These are phyloP conservation scores for Calyptomena viridis DNA, from an alignment of 2,113 vertebrate species.

Conservation along the genomic window DNA sequence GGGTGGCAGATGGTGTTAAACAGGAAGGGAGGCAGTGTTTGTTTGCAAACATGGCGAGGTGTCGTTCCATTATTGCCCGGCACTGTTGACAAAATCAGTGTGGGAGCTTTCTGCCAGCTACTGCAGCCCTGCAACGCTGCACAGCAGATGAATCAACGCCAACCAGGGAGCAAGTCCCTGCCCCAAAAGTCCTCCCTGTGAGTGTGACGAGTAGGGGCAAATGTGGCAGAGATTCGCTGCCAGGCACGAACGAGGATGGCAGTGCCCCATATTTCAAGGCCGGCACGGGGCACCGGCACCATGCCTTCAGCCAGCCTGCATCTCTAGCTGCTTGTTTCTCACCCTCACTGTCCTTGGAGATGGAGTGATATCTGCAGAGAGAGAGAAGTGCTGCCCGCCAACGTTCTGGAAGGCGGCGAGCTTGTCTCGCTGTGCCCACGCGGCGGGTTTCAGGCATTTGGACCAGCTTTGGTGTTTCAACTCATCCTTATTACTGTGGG, in stretches of 20 bases:
- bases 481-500: fast-evolving
- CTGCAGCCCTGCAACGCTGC: not conserved
- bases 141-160: constrained; percentile 34
- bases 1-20: constrained; percentile 64
- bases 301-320: not conserved
- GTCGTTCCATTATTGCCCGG: constrained; percentile 63
- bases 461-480: fast-evolving
- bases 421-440: not conserved
- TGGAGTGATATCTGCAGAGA: not conserved
- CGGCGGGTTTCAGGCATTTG: fast-evolving
- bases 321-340: not conserved
- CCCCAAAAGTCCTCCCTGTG: not conserved
- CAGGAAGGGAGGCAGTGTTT: constrained; percentile 65
- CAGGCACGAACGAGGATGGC: not conserved
- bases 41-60: constrained; percentile 63
- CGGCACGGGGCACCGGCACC: not conserved
- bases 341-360: not conserved
- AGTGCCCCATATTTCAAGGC: not conserved
- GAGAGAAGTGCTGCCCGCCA: not conserved
- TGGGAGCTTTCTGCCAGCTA: constrained; percentile 37
- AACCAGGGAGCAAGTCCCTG: constrained; percentile 2
- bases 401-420: not conserved
- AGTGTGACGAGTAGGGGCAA: not conserved
- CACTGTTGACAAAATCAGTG: constrained; percentile 52
- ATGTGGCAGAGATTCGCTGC: not conserved